Base-by-base conservation (phyloP, 2,113 vertebrate species). In the Rhodinocichla rosea region DNA sequence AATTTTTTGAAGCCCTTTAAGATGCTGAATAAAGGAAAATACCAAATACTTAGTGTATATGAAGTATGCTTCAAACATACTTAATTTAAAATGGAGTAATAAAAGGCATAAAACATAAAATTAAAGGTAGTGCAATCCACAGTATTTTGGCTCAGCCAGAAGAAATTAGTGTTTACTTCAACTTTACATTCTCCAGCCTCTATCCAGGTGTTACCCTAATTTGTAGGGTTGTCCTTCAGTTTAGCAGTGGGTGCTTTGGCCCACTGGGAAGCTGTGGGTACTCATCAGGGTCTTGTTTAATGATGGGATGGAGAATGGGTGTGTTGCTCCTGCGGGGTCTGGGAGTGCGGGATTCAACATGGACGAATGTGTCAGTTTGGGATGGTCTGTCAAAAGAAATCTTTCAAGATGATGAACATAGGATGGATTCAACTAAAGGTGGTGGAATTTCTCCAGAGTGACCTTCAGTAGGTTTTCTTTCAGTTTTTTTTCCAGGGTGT, bases 1-100 rank as follows among this genome's bases (percentile, higher is more conserved):
- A 97, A 97, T 98, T 98, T 98, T 96, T 94, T 89, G 94, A 97
- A 98, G 97, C 96, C 89, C 97, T 98, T 97, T 98, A 98, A 98
- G 97, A 95, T 44, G 92, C 83, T 77, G 97, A 94, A 80, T 95
- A 96, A 95, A 96, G 73, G 89, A 79, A 89, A 94, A 91, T 67
- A 62, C 22, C 49, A 76, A 96, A 98, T 91, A 82, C 71, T 62
- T 74, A 75, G 56, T 65, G 15, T 32, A 37, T 62, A 12, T 86
- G 56, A 89, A 89, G 73, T 67, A 49, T 26, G 74, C 63, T 89
- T 84, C 69, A 59, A 53, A 83, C 26, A 63, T 78, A 73, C 42
- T 81, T 80, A 53, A 50, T 94, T 83, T 60, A 69, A 84, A 95
- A 75, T 0, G 21, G 40, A 33, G 56, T 39, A 69, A 65, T 53